Base-by-base conservation (phyloP, 2,113 vertebrate genomes). In the Cyphomyrus plagiostoma region DNA sequence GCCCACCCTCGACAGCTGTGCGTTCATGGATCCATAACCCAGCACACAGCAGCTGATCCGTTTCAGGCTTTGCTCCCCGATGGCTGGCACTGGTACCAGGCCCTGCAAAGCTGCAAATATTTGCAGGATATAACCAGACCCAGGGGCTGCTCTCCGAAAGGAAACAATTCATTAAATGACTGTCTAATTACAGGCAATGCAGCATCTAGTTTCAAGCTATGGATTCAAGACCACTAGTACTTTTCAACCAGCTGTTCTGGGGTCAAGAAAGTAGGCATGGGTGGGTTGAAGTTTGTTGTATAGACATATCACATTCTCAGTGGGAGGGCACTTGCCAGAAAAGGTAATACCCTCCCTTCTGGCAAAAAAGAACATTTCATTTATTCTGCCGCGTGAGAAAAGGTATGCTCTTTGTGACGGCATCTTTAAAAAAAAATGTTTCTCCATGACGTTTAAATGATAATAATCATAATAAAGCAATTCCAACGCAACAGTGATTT, bases 131-230 rank as follows among this genome's bases (percentile, higher is more conserved):
- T 89, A 91, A 90, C 92, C 90, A 92, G 90, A 89, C 88, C 83
- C 90, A 91, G 89, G 52, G 87, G 92, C 89, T 91, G 89, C 91
- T 91, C 93, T 93, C 89, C 88, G 90, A 92, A 26, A 94, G 94
- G 93, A 94, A 96, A 95, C 93, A 91, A 93, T 94, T 95, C 92
- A 94, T 95, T 95, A 94, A 93, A 93, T 92, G 93, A 92, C 90
- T 80, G 89, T 93, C 90, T 94, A 95, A 95, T 96, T 95, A 94
- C 90, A 94, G 92, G 85, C 93, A 93, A 93, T 94, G 93, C 94
- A 95, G 94, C 92, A 93, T 91, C 93, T 94, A 92, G 91, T 89
- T 92, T 91, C 91, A 89, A 84, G 90, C 56, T 93, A 70, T 89
- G 93, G 93, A 90, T 92, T 48, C 89, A 39, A 35, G 82, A 89